These are phyloP conservation scores for Zaprionus tsacasi DNA, from an alignment of 1,140 invertebrate genomes.

Conservation along the genomic window DNA sequence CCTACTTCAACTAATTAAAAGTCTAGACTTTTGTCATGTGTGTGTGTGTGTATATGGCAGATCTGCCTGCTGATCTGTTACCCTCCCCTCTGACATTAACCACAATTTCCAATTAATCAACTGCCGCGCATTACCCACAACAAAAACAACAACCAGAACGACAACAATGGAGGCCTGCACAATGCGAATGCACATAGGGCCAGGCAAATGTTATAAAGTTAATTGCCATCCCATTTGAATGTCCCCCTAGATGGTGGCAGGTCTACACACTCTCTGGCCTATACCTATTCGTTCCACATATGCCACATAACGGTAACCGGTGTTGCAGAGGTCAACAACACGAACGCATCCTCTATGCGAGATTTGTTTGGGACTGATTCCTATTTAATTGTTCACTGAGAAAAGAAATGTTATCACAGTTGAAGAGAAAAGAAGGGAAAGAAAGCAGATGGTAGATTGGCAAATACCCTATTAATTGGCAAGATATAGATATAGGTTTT, in stretches of 20 bases:
- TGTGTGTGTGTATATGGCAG: constrained; percentile 22
- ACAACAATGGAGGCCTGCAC: constrained; percentile 9
- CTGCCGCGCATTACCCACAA: constrained; percentile 61
- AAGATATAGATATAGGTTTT: neutral
- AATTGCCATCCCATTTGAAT: constrained; percentile 69
- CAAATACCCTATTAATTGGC: neutral
- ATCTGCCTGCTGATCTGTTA: constrained; percentile 46
- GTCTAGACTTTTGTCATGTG: constrained; percentile 66
- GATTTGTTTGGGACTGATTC: constrained; percentile 1
- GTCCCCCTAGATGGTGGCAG: constrained; percentile 12
- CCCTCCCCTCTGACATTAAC: constrained; percentile 56
- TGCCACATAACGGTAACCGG: constrained; percentile 7
- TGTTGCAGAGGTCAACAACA: constrained; percentile 18
- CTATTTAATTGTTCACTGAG: constrained; percentile 15
- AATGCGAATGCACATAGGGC: constrained; percentile 58
- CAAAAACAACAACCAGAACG: constrained; percentile 24
- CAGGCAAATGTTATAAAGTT: constrained; percentile 79
- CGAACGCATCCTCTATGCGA: constrained; percentile 1
- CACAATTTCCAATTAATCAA: constrained; percentile 81
- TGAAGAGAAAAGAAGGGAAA: neutral
- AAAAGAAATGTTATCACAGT: constrained; percentile 1
- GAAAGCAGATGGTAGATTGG: neutral
- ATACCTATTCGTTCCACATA: constrained; percentile 5
- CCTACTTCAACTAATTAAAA: constrained; percentile 68
- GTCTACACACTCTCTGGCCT: constrained; percentile 2